Evolutionary conservation across 2,113 vertebrate genomes (phyloP).

Genomic region (Motacilla tschutschensis): DNA sequence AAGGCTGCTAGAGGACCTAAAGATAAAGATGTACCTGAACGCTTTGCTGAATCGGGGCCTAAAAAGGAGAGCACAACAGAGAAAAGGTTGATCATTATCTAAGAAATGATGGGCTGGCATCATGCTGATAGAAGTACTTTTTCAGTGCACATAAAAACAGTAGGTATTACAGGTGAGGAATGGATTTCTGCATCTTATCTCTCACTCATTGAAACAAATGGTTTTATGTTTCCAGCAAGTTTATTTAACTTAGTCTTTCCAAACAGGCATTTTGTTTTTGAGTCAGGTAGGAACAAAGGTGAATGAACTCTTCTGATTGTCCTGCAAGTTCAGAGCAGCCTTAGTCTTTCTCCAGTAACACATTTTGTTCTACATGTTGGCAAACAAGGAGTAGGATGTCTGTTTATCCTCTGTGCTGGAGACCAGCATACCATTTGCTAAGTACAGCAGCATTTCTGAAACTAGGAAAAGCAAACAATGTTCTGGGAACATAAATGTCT

Average conservation of each 20-base stretch:
- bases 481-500: background rate
- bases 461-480: background rate
- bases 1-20: constrained; percentile 2
- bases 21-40: constrained; percentile 28
- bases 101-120: constrained; percentile 44
- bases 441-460: background rate
- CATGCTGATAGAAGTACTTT: constrained; percentile 30
- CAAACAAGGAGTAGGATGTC: background rate
- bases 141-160: constrained; percentile 37
- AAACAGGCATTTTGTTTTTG: background rate
- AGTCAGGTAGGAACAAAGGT: background rate
- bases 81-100: constrained; percentile 39
- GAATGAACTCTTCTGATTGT: background rate
- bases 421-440: background rate
- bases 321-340: background rate
- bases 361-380: background rate
- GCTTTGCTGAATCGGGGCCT: background rate
- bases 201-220: constrained; percentile 19
- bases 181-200: constrained; percentile 23
- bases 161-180: constrained; percentile 42
- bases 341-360: background rate
- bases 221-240: background rate
- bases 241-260: constrained; percentile 9
- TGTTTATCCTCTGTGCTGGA: background rate
- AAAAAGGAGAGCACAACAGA: background rate